Conservation (phyloP, 2,797 vertebrate species). For the Sebastes melanostomus region DNA sequence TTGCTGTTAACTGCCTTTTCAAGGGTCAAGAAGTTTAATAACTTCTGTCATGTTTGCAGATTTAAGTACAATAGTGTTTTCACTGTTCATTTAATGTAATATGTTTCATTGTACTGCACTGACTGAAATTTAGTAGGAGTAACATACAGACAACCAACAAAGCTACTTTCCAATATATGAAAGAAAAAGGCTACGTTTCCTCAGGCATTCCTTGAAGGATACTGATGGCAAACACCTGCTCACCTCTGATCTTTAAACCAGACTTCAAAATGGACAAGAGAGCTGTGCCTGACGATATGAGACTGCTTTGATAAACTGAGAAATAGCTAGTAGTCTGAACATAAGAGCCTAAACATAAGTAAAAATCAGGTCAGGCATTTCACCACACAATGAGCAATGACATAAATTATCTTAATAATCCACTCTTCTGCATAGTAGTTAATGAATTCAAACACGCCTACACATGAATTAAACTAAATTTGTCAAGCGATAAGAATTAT, state of each 20-base stretch:
- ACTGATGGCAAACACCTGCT: neutral
- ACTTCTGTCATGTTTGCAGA: neutral
- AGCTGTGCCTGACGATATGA: neutral
- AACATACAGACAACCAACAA: neutral
- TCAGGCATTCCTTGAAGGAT: neutral
- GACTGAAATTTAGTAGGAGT: neutral
- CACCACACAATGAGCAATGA: slow-evolving; percentile 6
- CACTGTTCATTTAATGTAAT: neutral
- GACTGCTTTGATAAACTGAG: neutral
- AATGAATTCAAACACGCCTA: slow-evolving; percentile 10
- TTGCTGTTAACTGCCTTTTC: neutral
- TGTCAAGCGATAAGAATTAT: neutral
- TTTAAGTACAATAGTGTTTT: neutral
- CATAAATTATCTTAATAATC: slow-evolving; percentile 29
- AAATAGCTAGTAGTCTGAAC: neutral
- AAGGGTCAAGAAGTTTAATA: slow-evolving; percentile 6
- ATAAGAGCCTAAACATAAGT: neutral
- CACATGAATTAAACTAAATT: slow-evolving; percentile 19
- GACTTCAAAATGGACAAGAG: neutral
- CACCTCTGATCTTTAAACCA: slow-evolving; percentile 2
- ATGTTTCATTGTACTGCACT: neutral
- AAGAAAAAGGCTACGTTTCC: neutral
- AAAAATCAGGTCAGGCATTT: slow-evolving; percentile 19
- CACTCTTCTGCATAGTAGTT: neutral
- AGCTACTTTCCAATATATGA: neutral